A percentile compares a stretch with the other conserved stretches of the same genome.
phyloP scores from a whole-genome alignment of 2,113 vertebrate species.

The Epinephelus cyanopodus region DNA sequence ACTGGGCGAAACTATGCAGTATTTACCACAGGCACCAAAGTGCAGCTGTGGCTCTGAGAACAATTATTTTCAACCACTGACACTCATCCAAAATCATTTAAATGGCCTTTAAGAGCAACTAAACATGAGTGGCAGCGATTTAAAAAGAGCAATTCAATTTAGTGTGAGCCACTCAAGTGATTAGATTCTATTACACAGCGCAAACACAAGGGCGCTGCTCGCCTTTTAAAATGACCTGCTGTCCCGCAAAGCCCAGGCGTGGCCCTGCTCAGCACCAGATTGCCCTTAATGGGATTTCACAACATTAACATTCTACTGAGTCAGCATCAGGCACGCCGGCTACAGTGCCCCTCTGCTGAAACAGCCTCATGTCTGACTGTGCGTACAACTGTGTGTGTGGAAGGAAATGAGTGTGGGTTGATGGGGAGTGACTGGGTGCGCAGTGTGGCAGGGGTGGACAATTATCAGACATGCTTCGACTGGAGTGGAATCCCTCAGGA shows the following conservation, averaged over 20 bases:
- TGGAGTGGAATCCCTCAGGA: neutral
- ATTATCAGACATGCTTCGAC: neutral
- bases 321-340: slow-evolving; percentile 63
- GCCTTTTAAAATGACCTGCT: slow-evolving; percentile 63
- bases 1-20: neutral
- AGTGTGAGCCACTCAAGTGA: slow-evolving; percentile 42
- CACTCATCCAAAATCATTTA: slow-evolving; percentile 32
- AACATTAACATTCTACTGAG: slow-evolving; percentile 73
- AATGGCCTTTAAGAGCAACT: slow-evolving; percentile 37
- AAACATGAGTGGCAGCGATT: slow-evolving; percentile 37
- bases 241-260: slow-evolving; percentile 48
- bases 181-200: slow-evolving; percentile 49
- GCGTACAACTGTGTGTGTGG: neutral
- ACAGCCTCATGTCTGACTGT: slow-evolving; percentile 12
- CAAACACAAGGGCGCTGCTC: slow-evolving; percentile 43
- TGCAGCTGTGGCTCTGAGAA: neutral
- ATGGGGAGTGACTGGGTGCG: neutral
- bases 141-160: slow-evolving; percentile 32
- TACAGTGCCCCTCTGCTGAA: slow-evolving; percentile 41
- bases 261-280: slow-evolving; percentile 49
- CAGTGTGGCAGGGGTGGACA: neutral
- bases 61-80: neutral
- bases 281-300: slow-evolving; percentile 76
- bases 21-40: slow-evolving; percentile 5
- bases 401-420: neutral